These are phyloP conservation scores for Lucilia sericata DNA, from an alignment of 1,140 invertebrate genomes.

Conservation along the genomic window DNA sequence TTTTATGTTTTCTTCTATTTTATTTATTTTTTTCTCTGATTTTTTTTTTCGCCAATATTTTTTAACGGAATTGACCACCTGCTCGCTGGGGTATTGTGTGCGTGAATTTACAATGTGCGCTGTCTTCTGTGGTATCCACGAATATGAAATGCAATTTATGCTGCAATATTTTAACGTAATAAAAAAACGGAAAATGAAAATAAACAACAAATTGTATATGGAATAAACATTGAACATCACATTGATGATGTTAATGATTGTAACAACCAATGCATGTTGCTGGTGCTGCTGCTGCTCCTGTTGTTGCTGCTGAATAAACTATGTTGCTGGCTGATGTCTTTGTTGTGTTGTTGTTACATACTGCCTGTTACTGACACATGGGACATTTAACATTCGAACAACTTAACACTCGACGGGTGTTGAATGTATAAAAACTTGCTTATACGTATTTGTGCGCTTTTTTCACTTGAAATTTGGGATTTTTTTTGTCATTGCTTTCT, in stretches of 20 bases:
- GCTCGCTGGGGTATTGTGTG: background rate
- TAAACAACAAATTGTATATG: background rate
- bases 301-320: too few relatives aligned
- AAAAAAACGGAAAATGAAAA: too few relatives aligned
- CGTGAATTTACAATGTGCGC: background rate
- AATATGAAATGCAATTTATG: background rate
- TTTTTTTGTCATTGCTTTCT: background rate
- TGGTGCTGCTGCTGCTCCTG: background rate
- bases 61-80: background rate
- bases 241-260: background rate
- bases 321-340: background rate
- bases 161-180: background rate
- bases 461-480: background rate
- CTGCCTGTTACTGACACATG: conserved; percentile 23
- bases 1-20: background rate
- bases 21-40: background rate
- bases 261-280: too few relatives aligned
- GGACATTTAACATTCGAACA: conserved; percentile 38
- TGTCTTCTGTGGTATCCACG: background rate
- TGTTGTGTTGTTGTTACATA: background rate
- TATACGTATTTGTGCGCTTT: background rate
- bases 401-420: conserved; percentile 42
- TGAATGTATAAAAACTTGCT: conserved; percentile 1
- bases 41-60: background rate
- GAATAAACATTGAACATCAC: background rate